Evolutionary conservation across 2,797 vertebrate genomes (phyloP).

Genomic region (Pangasius macronema): DNA sequence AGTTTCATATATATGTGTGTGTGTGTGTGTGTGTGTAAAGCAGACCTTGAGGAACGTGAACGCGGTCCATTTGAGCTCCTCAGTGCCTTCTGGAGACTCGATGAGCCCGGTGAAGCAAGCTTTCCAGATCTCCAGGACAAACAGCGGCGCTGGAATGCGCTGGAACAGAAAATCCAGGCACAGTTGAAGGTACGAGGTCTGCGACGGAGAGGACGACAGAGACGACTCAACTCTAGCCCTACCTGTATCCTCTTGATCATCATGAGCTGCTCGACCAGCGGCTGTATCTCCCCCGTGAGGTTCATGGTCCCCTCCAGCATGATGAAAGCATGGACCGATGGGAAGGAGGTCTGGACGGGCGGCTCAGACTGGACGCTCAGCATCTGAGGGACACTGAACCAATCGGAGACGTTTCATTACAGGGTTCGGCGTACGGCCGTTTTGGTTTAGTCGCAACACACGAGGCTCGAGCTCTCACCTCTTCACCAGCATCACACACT

Average conservation of each 20-base stretch:
- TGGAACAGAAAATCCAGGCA: conserved; percentile 55
- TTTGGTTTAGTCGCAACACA: background rate
- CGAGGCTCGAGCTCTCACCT: conserved; percentile 72
- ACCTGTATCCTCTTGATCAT: conserved; percentile 99
- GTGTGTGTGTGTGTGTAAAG: too few species aligned
- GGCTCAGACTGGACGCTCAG: conserved; percentile 80
- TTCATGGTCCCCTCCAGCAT: conserved; percentile 98
- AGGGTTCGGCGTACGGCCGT: background rate
- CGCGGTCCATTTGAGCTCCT: conserved; percentile 98
- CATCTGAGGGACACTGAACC: conserved; percentile 87
- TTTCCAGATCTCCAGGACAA: conserved; percentile 97
- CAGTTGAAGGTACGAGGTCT: background rate
- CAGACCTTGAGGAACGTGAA: conserved; percentile 96
- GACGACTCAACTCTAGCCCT: conserved; percentile 10
- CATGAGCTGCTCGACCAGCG: conserved; percentile 94
- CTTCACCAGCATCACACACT: conserved; percentile 84
- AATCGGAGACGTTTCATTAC: too few species aligned
- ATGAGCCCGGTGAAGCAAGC: conserved; percentile 97
- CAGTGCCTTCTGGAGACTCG: conserved; percentile 94
- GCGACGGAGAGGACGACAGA: background rate
- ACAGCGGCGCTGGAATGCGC: conserved; percentile 87
- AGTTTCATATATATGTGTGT: background rate
- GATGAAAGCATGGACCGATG: conserved; percentile 90
- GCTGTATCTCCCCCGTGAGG: conserved; percentile 92
- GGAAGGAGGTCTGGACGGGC: conserved; percentile 84